Evolutionary conservation across 1,140 invertebrate species (phyloP).

Genomic region (Anthonomus grandis): DNA sequence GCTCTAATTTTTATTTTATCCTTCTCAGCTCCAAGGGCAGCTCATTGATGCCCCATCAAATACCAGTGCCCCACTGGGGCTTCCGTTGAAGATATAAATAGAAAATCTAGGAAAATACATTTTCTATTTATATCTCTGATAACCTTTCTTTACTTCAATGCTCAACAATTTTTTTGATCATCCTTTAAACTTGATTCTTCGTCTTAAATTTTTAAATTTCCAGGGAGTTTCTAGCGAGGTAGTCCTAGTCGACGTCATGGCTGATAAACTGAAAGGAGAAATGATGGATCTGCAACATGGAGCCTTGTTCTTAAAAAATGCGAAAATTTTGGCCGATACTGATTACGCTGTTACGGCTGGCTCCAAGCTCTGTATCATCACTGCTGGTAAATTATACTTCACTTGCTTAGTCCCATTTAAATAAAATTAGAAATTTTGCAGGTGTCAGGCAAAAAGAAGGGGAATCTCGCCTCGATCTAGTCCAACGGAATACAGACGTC

Average conservation of each 20-base stretch:
- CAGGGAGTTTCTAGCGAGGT: slow-evolving; percentile 78
- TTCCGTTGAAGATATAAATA: not conserved
- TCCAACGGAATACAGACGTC: slow-evolving; percentile 87
- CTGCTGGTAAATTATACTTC: slow-evolving; percentile 57
- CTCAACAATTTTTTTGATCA: no score
- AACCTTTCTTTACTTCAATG: no score
- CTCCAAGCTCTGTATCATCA: slow-evolving; percentile 82
- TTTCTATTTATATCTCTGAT: no score
- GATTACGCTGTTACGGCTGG: slow-evolving; percentile 76
- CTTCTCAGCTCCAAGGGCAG: no score
- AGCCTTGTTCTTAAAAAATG: slow-evolving; percentile 75
- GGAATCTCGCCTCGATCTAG: slow-evolving; percentile 75
- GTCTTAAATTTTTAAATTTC: not conserved
- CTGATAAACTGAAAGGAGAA: slow-evolving; percentile 82
- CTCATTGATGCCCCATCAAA: no score
- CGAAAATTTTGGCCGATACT: slow-evolving; percentile 72
- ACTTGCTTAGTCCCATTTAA: not conserved
- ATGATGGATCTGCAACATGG: slow-evolving; percentile 88
- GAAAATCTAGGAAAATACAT: no score
- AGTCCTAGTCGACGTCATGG: slow-evolving; percentile 75
- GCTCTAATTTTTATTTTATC: no score
- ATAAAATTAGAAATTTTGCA: slow-evolving; percentile 1
- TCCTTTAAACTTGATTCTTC: no score
- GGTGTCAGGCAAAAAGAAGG: slow-evolving; percentile 82
- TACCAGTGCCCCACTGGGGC: no score